Evolutionary conservation across 2,888 invertebrate genomes (phyloP), one percentile per base, ranked within the genome.

Genomic region (Parasteatoda lunata): DNA sequence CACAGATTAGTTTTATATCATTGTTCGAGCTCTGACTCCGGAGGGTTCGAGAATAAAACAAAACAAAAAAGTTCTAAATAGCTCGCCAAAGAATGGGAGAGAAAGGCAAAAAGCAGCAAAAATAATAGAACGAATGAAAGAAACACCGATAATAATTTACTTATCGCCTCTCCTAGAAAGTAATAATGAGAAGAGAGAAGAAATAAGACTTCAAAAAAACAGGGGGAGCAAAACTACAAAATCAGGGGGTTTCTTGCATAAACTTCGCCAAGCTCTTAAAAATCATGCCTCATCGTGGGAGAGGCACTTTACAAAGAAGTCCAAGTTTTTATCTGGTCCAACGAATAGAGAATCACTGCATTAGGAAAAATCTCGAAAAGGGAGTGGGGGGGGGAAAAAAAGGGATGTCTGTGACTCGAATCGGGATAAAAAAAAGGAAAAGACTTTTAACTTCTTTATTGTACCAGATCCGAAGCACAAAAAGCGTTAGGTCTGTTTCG

Each of bases 401-500:
- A 30, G 30, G 30, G 30, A 30, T 30, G 30, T 30, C 30, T 30
- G 30, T 30, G 30, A 30, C 30, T 30, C 30, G 30, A 30, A 1
- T 30, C 30, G 30, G 30, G 30, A 30, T 30, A 30, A 72, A 45
- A 69, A 65, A 52, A 47, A 66, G 52, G 54, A 75, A 52, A 75
- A 49, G 73, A 84, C 78, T 84, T 84, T 84, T 73, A 84, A 84
- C 84, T 84, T 73, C 78, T 84, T 84, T 65, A 84, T 84, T 84
- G 84, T 84, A 68, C 49, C n/a, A 51, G 78, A 47, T 13, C 11
- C n/a, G 65, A 13, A 48, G 52, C 59, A 59, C 78, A 78, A 84
- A 84, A 59, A 73, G 78, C 84, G 59, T 75, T n/a, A 72, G 69
- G 73, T 84, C 84, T 78, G 66, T 84, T 73, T 76, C 75, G 70